Base-by-base conservation (phyloP, 2,888 invertebrate species). In the Scaptomyza polygonia region DNA sequence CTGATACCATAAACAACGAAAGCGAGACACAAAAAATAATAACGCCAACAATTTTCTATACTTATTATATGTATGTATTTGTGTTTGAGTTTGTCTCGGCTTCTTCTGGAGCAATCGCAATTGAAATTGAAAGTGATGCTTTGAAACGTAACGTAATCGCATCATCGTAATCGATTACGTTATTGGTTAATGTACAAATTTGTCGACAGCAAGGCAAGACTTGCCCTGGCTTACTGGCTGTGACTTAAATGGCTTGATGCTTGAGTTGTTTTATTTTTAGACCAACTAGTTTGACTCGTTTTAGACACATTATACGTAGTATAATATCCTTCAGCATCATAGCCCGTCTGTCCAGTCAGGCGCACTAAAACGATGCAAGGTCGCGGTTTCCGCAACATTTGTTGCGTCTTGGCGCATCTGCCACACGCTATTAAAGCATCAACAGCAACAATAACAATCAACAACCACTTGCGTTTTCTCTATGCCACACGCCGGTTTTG, bases 261-360 rank as follows among this genome's bases (percentile, higher is more conserved):
- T 51, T 64, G 16, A 39, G 16, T 16, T 39, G 74, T 63, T 52
- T 64, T 74, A 74, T 73, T 77, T 73, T 70, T 74, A 74, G 72
- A 14, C 44, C 54, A 81, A 87, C 82, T 77, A 62, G 82, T 83
- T 85, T 67, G 58, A 87, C 82, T 73, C 39, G 82, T 83, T 82
- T 86, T 48, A 39, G 48, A 40, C 34, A 66, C 78, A 81, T 8
- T 16, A 16, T 32, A 32, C 5, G 12, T 4, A 32, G 9, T 30
- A 11, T 32, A 32, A 32, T 34, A 34, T 79, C 81, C 78, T 79
- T 80, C 48, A 30, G 67, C 34, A 18, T 36, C 4, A 36, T 52
- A 32, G 59, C 40, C 40, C 12, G 34, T 36, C 34, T 54, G 47
- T 9, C 4, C 11, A 5, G 5, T 11, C 58, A 51, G 39, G 25